Conservation (phyloP, 1,140 invertebrate species). For the Eupristina koningsbergeri region DNA sequence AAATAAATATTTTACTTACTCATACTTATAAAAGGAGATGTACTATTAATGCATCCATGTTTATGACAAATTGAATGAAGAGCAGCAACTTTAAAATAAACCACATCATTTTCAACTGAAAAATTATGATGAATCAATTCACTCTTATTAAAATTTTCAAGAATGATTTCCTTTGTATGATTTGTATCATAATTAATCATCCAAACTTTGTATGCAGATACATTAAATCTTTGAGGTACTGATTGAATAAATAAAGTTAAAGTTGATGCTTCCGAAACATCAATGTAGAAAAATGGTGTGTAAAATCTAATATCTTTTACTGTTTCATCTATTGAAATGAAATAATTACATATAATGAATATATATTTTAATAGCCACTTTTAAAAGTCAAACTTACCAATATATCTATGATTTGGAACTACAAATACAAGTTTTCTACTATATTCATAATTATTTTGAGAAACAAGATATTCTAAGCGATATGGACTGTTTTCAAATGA, state of each 20-base stretch:
- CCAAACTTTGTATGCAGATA: constrained; percentile 64
- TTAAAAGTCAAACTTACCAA: constrained; percentile 56
- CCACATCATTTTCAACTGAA: constrained; percentile 57
- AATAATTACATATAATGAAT: not conserved
- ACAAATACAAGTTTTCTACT: constrained; percentile 66
- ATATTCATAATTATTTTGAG: constrained; percentile 58
- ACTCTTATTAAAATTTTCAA: constrained; percentile 41
- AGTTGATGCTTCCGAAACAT: constrained; percentile 60
- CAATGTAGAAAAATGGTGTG: constrained; percentile 65
- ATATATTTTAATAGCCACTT: not conserved
- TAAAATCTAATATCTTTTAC: constrained; percentile 54
- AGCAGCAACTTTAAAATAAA: constrained; percentile 68
- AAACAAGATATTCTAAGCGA: constrained; percentile 61
- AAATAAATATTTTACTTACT: constrained; percentile 55
- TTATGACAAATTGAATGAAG: constrained; percentile 62
- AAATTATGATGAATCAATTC: constrained; percentile 58
- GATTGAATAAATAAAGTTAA: constrained; percentile 63
- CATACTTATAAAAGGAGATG: constrained; percentile 64
- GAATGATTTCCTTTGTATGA: constrained; percentile 48
- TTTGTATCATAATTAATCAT: constrained; percentile 63
- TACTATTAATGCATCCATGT: constrained; percentile 64
- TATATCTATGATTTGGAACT: constrained; percentile 61
- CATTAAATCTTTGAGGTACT: constrained; percentile 63
- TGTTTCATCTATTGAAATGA: constrained; percentile 48
- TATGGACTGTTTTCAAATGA: constrained; percentile 61